Evolutionary conservation across 2,797 vertebrate species (phyloP).

Genomic region (Chrysolophus pictus): DNA sequence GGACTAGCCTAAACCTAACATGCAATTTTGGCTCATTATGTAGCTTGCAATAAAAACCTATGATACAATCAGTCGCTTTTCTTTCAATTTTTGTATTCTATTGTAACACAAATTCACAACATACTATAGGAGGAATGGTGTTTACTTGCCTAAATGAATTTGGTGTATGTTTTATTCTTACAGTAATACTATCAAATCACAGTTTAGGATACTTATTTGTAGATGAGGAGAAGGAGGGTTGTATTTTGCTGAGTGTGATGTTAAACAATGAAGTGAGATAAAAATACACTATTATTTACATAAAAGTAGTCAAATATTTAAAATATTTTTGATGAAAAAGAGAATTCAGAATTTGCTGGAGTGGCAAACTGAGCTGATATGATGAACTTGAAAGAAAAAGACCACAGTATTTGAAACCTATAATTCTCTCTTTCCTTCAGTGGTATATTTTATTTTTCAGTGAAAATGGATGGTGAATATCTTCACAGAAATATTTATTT

Average conservation of each 20-base stretch:
- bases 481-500: not conserved
- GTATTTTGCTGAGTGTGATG: not conserved
- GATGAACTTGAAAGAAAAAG: not conserved
- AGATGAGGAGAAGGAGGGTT: fast-evolving
- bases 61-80: not conserved
- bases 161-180: not conserved
- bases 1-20: not conserved
- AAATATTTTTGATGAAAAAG: not conserved
- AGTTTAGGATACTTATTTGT: not conserved
- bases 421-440: not conserved
- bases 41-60: not conserved
- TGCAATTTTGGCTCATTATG: not conserved
- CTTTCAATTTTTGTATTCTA: not conserved
- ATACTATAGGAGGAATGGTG: not conserved
- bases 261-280: not conserved
- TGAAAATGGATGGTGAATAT: not conserved
- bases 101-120: not conserved
- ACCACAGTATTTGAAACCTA: not conserved
- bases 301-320: not conserved
- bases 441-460: not conserved
- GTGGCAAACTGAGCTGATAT: not conserved
- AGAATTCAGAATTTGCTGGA: fast-evolving
- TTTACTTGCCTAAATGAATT: not conserved
- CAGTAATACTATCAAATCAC: fast-evolving
- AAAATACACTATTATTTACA: not conserved